Conservation (phyloP, 2,113 vertebrate species). For the Neoarius graeffei region DNA sequence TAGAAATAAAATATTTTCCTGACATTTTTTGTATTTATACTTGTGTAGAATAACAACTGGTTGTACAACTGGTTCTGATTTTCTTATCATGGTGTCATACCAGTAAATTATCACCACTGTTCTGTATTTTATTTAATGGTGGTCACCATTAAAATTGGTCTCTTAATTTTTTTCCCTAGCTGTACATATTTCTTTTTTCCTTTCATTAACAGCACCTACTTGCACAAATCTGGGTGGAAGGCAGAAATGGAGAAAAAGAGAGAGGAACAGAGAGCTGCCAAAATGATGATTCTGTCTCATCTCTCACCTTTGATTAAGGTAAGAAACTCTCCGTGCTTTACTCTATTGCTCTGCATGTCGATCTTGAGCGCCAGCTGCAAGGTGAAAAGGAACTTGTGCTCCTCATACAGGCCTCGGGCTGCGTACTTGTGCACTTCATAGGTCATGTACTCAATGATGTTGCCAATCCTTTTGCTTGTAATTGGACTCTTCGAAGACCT, state of each 20-base stretch:
- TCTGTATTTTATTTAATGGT: background rate
- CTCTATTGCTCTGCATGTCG: conserved; percentile 79
- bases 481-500: conserved; percentile 61
- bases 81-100: background rate
- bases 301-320: conserved; percentile 90
- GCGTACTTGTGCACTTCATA: background rate
- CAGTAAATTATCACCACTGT: background rate
- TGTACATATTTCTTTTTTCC: background rate
- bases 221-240: background rate
- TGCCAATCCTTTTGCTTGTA: background rate
- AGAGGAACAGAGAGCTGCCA: background rate
- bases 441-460: background rate
- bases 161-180: too few species aligned
- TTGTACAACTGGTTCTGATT: background rate
- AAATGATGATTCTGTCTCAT: background rate
- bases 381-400: background rate
- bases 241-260: background rate
- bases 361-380: background rate
- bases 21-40: background rate
- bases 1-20: background rate
- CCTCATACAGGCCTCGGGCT: background rate
- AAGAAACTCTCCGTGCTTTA: conserved; percentile 91
- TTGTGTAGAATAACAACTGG: background rate
- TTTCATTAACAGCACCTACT: background rate
- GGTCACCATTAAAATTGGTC: too few species aligned